These are phyloP conservation scores for Cryptus viduatorius DNA, from an alignment of 2,888 invertebrate genomes.

Conservation along the genomic window DNA sequence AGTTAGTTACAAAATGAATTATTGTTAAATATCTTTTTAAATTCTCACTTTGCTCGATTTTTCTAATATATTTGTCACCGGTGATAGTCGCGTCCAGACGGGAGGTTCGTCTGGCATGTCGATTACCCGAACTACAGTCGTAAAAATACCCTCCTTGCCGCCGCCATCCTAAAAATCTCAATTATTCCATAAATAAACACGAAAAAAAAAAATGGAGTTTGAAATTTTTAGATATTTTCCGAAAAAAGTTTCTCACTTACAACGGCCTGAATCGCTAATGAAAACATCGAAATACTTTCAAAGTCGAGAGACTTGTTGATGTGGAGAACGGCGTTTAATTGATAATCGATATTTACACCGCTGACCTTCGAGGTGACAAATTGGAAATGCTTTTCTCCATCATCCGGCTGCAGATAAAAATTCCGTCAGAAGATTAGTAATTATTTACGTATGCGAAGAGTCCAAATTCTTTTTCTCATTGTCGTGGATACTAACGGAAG, in stretches of 20 bases:
- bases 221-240: neutral
- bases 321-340: constrained; percentile 68
- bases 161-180: constrained; percentile 84
- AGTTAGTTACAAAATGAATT: neutral
- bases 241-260: constrained; percentile 82
- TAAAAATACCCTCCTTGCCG: constrained; percentile 84
- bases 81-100: constrained; percentile 87
- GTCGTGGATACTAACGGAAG: constrained; percentile 58
- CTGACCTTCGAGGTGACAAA: constrained; percentile 41
- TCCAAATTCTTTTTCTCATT: neutral
- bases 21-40: constrained; percentile 8
- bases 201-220: neutral
- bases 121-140: constrained; percentile 86
- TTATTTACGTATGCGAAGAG: constrained; percentile 2
- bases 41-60: constrained; percentile 82
- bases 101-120: constrained; percentile 88
- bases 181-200: constrained; percentile 9
- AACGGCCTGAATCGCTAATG: constrained; percentile 86
- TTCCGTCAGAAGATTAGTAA: constrained; percentile 14
- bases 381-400: constrained; percentile 61
- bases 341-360: constrained; percentile 41
- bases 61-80: constrained; percentile 87
- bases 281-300: constrained; percentile 86
- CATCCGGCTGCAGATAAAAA: constrained; percentile 53
- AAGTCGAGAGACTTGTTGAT: constrained; percentile 77